phyloP scores from a whole-genome alignment of 2,113 vertebrate species.

The Lagopus muta region DNA sequence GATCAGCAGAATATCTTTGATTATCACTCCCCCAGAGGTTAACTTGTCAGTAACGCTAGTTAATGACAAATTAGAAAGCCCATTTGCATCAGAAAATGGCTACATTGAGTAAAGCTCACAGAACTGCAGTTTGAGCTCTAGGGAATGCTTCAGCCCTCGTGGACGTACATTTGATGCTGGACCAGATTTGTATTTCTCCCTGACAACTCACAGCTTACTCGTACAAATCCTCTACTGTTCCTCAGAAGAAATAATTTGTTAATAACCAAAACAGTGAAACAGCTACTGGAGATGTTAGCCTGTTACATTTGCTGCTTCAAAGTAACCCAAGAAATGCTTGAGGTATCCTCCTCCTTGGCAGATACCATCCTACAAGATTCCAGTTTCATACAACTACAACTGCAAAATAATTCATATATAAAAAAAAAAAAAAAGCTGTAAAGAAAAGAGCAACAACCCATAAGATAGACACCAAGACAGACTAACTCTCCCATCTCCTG shows the following conservation, averaged over 20 bases:
- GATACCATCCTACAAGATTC: not conserved
- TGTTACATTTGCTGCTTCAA: not conserved
- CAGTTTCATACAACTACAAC: no score
- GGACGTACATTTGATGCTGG: not conserved
- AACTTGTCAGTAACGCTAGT: not conserved
- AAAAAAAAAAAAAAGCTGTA: not conserved
- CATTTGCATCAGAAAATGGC: not conserved
- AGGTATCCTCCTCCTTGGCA: not conserved
- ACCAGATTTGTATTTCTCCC: not conserved
- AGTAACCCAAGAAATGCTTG: not conserved
- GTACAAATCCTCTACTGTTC: not conserved
- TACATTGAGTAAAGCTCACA: rapidly evolving
- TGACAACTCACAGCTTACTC: not conserved
- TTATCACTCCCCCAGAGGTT: not conserved
- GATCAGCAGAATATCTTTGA: not conserved
- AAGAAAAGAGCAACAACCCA: not conserved
- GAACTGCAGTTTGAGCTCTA: not conserved
- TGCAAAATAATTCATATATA: no score
- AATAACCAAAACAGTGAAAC: not conserved
- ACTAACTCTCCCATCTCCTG: not conserved
- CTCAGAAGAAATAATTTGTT: not conserved
- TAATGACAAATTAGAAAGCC: not conserved
- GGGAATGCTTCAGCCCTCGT: not conserved
- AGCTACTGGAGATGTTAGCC: not conserved
- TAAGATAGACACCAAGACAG: not conserved